A percentile compares a stretch with the other conserved stretches of the same genome.
Evolutionary conservation across 2,888 invertebrate species (phyloP).

Genomic region (Spodoptera littoralis): DNA sequence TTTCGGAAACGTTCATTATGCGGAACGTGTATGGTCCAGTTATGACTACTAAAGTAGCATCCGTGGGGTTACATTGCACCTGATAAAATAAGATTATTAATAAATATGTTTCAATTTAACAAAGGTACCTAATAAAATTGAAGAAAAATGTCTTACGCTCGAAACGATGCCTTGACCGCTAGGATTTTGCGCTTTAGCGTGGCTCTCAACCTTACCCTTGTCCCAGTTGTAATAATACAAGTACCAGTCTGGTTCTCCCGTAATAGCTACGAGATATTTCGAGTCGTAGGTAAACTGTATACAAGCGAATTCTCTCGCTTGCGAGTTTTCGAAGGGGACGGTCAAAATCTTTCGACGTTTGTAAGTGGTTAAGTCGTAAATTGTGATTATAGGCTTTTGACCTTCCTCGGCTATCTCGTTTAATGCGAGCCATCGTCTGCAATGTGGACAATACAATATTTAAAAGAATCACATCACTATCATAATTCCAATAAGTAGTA

Average conservation of each 20-base stretch:
- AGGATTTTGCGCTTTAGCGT: constrained; percentile 91
- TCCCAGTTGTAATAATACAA: constrained; percentile 95
- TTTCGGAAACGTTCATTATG: constrained; percentile 93
- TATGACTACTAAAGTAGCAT: constrained; percentile 92
- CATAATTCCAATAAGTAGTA: no score
- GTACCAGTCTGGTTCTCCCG: constrained; percentile 95
- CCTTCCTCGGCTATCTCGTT: constrained; percentile 90
- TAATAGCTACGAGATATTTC: constrained; percentile 93
- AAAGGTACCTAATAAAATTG: not conserved
- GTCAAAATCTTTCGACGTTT: constrained; percentile 91
- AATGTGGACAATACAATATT: constrained; percentile 43
- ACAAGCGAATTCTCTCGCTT: constrained; percentile 91
- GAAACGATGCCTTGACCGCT: constrained; percentile 91
- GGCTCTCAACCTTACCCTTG: constrained; percentile 93
- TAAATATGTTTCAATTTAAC: not conserved
- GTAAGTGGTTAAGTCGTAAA: constrained; percentile 92
- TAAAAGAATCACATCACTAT: not conserved
- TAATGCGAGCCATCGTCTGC: constrained; percentile 90
- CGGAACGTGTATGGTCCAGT: constrained; percentile 91
- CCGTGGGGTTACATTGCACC: constrained; percentile 94
- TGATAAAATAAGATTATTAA: constrained; percentile 66
- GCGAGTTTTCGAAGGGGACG: constrained; percentile 89
- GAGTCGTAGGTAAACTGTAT: constrained; percentile 95
- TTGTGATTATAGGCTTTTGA: constrained; percentile 90
- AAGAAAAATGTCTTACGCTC: constrained; percentile 66